These are phyloP conservation scores for Myotis vivesi DNA, from an alignment of 2,797 vertebrate species.

Conservation along the genomic window DNA sequence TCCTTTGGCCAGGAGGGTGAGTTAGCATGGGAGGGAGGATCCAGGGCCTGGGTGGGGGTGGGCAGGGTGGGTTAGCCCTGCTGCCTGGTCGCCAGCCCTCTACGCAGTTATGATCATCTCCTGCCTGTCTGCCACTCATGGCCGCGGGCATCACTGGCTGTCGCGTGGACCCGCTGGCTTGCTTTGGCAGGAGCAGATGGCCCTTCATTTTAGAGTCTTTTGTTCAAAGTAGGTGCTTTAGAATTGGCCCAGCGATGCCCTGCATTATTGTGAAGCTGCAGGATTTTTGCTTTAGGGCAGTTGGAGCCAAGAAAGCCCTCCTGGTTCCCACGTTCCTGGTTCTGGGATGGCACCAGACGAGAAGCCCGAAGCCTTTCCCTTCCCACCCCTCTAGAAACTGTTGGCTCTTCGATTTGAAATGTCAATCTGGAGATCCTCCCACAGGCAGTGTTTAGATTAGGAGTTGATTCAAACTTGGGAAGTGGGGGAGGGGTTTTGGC, in stretches of 20 bases:
- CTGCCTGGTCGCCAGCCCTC: not conserved
- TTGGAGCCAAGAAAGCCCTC: not conserved
- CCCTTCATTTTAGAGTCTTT: constrained; percentile 40
- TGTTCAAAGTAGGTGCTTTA: constrained; percentile 55
- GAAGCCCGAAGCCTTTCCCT: not conserved
- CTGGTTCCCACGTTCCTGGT: fast-evolving
- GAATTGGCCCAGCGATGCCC: constrained; percentile 6
- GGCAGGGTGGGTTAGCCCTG: not conserved
- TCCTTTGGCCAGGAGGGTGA: not conserved
- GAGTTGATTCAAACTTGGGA: not conserved
- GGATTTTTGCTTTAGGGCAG: not conserved
- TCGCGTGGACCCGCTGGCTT: not conserved
- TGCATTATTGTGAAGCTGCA: fast-evolving
- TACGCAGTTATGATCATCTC: not conserved
- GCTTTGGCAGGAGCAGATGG: constrained; percentile 76
- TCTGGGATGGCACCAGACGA: not conserved
- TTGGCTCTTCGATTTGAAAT: not conserved
- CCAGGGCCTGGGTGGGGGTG: not conserved
- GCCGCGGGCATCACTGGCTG: not conserved
- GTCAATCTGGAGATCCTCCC: not conserved
- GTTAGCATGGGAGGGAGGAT: too few species aligned
- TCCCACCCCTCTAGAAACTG: not conserved
- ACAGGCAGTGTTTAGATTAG: not conserved
- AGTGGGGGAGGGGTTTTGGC: not conserved
- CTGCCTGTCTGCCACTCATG: not conserved